phyloP scores from a whole-genome alignment of 1,140 invertebrate species.

The Mactra quadrangularis region DNA sequence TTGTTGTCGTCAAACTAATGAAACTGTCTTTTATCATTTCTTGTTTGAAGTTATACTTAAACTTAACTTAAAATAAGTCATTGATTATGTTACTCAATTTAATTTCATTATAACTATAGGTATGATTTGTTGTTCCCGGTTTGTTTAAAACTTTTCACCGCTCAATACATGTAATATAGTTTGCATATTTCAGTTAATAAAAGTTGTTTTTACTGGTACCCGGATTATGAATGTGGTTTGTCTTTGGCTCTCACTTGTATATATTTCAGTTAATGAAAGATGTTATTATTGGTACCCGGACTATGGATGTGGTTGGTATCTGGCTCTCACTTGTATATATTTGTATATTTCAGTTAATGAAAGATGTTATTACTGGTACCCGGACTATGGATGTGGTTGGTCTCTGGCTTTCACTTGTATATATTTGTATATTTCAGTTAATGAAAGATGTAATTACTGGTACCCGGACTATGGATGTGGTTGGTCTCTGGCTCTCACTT shows the following conservation, averaged over 20 bases:
- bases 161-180: no score
- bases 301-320: slow-evolving; percentile 92
- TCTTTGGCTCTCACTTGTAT: slow-evolving; percentile 90
- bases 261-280: slow-evolving; percentile 87
- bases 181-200: slow-evolving; percentile 86
- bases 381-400: slow-evolving; percentile 92
- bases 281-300: slow-evolving; percentile 90
- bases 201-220: slow-evolving; percentile 90
- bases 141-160: no score
- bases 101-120: no score
- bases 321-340: slow-evolving; percentile 91
- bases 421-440: no score
- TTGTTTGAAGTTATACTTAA: no score
- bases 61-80: no score
- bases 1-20: no score
- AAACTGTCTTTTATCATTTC: no score
- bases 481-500: slow-evolving; percentile 92
- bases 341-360: slow-evolving; percentile 86
- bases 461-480: slow-evolving; percentile 91
- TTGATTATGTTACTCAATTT: no score
- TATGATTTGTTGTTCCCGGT: no score
- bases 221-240: slow-evolving; percentile 92
- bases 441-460: slow-evolving; percentile 90
- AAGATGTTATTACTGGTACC: slow-evolving; percentile 90
- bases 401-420: slow-evolving; percentile 90